Base-by-base conservation (phyloP, 2,888 invertebrate species). In the Aporophyla nigra region DNA sequence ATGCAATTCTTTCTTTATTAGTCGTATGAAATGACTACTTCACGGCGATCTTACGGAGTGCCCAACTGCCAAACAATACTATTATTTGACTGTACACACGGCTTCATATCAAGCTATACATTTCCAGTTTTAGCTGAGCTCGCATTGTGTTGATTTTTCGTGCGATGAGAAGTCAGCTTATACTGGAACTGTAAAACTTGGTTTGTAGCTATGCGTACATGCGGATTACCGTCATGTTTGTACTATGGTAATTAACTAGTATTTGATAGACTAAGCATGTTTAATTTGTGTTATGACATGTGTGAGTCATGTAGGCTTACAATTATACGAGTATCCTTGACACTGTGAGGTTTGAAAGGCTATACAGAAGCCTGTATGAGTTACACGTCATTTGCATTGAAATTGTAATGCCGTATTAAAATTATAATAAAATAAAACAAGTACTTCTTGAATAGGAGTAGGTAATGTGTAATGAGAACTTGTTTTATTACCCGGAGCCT, bases 141-240 rank as follows among this genome's bases (percentile, higher is more conserved):
- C 3, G 3, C 33, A 33, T 33, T 33, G 33, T 33, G 33, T 33
- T 33, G 33, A 33, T 33, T 33, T 33, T 33, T 33, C 33, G 1
- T 33, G 33, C 33, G 33, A 33, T 33, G 33, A 33, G 33, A 33
- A 33, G 33, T 33, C 33, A 33, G 33, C 33, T 33, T 33, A 33
- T 33, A 33, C 33, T 33, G 33, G 33, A 33, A 33, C 1, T 33
- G 2, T 2, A 33, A 33, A 33, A 3, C 33, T 33, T 33, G 33
- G 3, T 33, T 33, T 33, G 33, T 33, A 33, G 3, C 33, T 3
- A 3, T 33, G 33, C 33, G 33, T 69, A 51, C 43, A 4, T 71
- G 75, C 65, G 46, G 59, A 73, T 74, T 68, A 78, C 54, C 24
- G 70, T 58, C 76, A 71, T 74, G 49, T 63, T n/a, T 33, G 5